Conservation (phyloP, 2,888 invertebrate species). For the Scaptodrosophila latifasciaeformis region DNA sequence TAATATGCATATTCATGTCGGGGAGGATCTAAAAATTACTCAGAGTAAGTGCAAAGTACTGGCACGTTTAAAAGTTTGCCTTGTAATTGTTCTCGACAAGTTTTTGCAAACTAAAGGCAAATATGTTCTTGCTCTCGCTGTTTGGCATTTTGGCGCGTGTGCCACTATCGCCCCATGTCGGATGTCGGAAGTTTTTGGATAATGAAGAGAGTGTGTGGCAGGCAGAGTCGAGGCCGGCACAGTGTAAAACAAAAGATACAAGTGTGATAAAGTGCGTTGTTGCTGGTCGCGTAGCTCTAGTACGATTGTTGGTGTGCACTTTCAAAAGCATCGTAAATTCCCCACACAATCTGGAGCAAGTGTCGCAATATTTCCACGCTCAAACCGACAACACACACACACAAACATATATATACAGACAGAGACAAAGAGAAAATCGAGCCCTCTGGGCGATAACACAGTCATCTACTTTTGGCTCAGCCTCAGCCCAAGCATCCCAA, state of each 20-base stretch:
- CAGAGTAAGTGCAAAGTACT: too few species aligned
- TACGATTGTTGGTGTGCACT: slow-evolving; percentile 30
- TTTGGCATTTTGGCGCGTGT: slow-evolving; percentile 19
- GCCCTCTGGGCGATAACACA: neutral
- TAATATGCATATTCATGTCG: too few species aligned
- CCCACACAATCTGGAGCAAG: slow-evolving; percentile 68
- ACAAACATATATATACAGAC: slow-evolving; percentile 11
- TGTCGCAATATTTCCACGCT: slow-evolving; percentile 63
- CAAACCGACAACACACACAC: slow-evolving; percentile 29
- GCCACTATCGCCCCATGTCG: slow-evolving; percentile 41
- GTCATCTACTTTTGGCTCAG: neutral
- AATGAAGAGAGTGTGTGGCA: slow-evolving; percentile 39
- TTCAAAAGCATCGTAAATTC: slow-evolving; percentile 55
- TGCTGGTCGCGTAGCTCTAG: too few species aligned
- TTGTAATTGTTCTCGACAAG: slow-evolving; percentile 37
- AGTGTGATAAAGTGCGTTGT: neutral
- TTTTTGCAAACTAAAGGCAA: slow-evolving; percentile 33
- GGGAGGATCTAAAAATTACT: too few species aligned
- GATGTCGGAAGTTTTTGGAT: slow-evolving; percentile 53
- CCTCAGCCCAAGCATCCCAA: slow-evolving; percentile 24
- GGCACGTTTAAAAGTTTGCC: neutral
- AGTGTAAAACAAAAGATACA: slow-evolving; percentile 20
- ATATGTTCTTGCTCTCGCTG: slow-evolving; percentile 33
- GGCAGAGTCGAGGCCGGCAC: neutral
- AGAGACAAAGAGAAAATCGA: slow-evolving; percentile 15